Percentiles rank a stretch among this genome's conserved stretches.
Conservation (phyloP, 2,888 invertebrate species). For the Agonopterix arenella region DNA sequence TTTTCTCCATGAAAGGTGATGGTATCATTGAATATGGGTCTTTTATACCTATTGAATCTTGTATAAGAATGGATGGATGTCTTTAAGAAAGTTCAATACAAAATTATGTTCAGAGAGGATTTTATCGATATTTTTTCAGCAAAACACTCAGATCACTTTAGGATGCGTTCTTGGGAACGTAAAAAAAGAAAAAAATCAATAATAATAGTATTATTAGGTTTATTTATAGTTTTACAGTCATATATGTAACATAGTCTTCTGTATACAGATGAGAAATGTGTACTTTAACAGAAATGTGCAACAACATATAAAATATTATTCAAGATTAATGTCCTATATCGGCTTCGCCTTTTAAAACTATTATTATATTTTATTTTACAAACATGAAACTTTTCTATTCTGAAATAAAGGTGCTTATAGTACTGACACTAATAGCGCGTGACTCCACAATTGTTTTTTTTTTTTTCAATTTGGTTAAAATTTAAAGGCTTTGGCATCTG, state of each 20-base stretch:
- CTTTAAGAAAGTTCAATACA: no score
- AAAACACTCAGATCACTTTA: no score
- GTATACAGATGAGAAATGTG: conserved; percentile 47
- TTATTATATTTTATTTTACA: conserved; percentile 27
- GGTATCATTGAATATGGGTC: conserved; percentile 18
- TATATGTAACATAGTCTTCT: conserved; percentile 48
- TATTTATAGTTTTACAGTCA: conserved; percentile 48
- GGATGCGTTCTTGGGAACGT: background rate
- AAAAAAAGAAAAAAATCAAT: background rate
- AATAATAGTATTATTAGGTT: conserved; percentile 22
- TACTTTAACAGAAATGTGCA: conserved; percentile 51
- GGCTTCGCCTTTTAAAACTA: conserved; percentile 41
- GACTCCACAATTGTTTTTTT: no score
- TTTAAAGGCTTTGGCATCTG: no score
- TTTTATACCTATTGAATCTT: background rate
- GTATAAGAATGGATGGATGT: no score
- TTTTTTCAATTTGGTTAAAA: no score
- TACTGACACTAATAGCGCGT: no score
- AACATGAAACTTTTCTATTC: conserved; percentile 37
- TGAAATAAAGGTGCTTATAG: conserved; percentile 15
- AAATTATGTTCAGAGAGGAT: no score
- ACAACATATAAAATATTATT: conserved; percentile 45
- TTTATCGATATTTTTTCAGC: no score
- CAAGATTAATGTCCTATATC: conserved; percentile 19
- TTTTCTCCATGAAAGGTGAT: conserved; percentile 37